Base-by-base conservation (phyloP, 2,113 vertebrate species). In the Gavia stellata region DNA sequence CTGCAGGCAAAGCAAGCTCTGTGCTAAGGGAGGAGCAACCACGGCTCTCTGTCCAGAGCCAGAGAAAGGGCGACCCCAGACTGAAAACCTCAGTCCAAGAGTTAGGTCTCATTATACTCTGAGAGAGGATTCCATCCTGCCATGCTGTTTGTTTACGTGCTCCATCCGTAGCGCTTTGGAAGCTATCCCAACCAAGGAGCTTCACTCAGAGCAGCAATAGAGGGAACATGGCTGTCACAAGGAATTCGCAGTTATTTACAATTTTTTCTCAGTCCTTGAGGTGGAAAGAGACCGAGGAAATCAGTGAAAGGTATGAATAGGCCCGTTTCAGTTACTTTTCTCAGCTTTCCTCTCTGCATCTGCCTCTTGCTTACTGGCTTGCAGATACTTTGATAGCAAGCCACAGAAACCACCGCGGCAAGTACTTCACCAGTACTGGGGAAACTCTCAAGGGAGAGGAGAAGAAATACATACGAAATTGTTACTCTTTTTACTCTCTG, bases 401-500 rank as follows among this genome's bases (percentile, higher is more conserved):
- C 95, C 89, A 92, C 90, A 90, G 84, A 95, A 96, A 96, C 70
- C 71, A 79, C 93, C 33, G 24, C n/a, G 17, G 92, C 94, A 95
- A 96, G 95, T 97, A 87, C 91, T 93, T 92, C 79, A 91, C 49
- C 62, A 15, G 86, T 94, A 94, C 71, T 49, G 79, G 50, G 40
- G 61, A 91, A 94, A 91, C 31, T 86, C 93, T 77, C 90, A 49
- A 33, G 59, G 81, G 86, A 71, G 31, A 85, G 36, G 26, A 80
- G 79, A 87, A 95, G 80, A 95, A 97, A 93, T 81, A 92, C 82
- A 79, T 95, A 97, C 8, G n/a, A 97, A 97, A 94, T 81, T 92
- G 94, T 97, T 97, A 96, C 96, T 95, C 96, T 94, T 96, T 97
- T 97, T 95, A 92, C 96, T 97, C 90, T 93, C 71, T 92, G 33